Evolutionary conservation across 2,113 vertebrate species (phyloP).

Genomic region (Saguinus imperator): DNA sequence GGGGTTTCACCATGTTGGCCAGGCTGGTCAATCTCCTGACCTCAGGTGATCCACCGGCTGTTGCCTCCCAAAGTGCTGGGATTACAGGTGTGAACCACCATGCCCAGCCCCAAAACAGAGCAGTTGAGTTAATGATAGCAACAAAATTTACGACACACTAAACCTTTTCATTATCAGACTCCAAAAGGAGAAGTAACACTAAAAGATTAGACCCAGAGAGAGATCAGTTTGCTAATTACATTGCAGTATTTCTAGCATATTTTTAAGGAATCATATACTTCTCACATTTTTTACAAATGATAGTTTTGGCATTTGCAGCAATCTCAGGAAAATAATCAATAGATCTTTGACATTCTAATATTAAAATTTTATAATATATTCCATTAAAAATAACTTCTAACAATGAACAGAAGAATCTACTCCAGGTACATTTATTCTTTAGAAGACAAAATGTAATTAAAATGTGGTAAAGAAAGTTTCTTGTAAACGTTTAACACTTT

Average conservation of each 20-base stretch:
- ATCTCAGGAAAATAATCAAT: background rate
- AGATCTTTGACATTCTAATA: background rate
- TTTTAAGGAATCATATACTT: too few relatives aligned
- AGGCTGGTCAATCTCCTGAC: too few relatives aligned
- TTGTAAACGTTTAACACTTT: slow-evolving; percentile 30
- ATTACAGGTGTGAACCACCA: too few relatives aligned
- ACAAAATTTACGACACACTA: slow-evolving; percentile 21
- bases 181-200: background rate
- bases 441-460: slow-evolving; percentile 30
- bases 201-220: background rate
- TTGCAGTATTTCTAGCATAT: background rate
- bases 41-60: too few relatives aligned
- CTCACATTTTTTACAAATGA: background rate
- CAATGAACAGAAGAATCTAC: slow-evolving; percentile 23
- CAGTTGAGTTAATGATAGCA: slow-evolving; percentile 14
- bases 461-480: slow-evolving; percentile 53
- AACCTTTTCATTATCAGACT: background rate
- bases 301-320: background rate
- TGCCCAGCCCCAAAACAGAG: background rate
- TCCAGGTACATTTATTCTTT: background rate
- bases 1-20: too few relatives aligned
- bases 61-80: too few relatives aligned
- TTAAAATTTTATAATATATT: slow-evolving; percentile 19
- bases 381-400: slow-evolving; percentile 45
- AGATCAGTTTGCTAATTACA: background rate